Percentiles rank a stretch among this genome's conserved stretches.
These are phyloP conservation scores for Lamellibrachia luymesi DNA, from an alignment of 1,140 invertebrate genomes.

Conservation along the genomic window DNA sequence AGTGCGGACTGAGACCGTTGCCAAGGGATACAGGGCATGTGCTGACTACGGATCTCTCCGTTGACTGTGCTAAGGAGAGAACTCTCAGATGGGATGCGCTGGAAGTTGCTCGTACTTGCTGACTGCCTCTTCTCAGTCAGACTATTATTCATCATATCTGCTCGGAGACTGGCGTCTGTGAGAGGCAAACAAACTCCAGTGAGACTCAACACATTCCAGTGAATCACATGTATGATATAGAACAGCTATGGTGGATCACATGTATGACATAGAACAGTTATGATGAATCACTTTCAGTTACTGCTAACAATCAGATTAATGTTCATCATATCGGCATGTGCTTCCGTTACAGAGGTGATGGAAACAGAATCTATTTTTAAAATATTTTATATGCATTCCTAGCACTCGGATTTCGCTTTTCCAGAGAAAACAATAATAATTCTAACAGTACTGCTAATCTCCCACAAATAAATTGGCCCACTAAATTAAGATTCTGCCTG, in stretches of 20 bases:
- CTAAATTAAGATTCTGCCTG: neutral
- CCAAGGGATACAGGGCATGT: constrained; percentile 16
- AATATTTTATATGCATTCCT: neutral
- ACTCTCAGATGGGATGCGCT: constrained; percentile 23
- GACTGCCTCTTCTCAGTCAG: neutral
- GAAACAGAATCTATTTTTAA: neutral
- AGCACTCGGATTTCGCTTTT: neutral
- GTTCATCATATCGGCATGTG: neutral
- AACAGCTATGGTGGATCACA: neutral
- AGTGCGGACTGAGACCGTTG: constrained; percentile 27
- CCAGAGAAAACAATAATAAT: too few relatives aligned
- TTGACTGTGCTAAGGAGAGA: neutral
- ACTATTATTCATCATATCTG: constrained; percentile 5
- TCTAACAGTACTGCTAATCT: neutral
- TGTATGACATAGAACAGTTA: neutral
- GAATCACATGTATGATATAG: neutral
- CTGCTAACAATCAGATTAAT: constrained; percentile 5
- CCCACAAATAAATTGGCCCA: neutral
- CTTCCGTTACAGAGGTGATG: neutral
- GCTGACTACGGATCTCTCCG: neutral
- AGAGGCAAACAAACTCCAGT: neutral
- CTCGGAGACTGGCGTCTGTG: neutral
- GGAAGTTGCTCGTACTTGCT: constrained; percentile 4
- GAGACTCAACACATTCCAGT: neutral
- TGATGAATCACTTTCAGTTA: neutral